Conservation (phyloP, 2,888 invertebrate species). For the Ormyrus rosae region DNA sequence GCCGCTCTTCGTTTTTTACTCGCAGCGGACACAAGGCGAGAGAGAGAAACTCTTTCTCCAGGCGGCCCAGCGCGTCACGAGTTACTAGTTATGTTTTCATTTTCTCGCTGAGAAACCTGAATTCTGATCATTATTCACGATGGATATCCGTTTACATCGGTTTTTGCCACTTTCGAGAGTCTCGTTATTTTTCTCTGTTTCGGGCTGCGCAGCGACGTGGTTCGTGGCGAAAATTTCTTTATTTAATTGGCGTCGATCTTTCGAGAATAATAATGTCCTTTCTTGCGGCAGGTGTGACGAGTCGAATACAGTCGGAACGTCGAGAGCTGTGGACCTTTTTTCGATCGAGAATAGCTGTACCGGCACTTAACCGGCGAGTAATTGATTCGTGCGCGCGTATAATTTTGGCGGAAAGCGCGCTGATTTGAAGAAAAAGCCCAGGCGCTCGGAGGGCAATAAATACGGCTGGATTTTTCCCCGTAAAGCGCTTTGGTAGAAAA, state of each 20-base stretch:
- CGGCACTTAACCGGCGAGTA: no score
- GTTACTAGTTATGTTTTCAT: slow-evolving; percentile 27
- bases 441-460: no score
- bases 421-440: no score
- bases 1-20: background rate
- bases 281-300: background rate
- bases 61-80: no score
- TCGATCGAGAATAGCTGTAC: background rate
- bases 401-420: no score
- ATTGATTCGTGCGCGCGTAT: no score
- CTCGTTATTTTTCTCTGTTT: no score
- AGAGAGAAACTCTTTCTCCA: background rate
- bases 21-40: background rate
- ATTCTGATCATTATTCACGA: slow-evolving; percentile 7
- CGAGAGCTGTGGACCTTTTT: background rate
- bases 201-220: no score
- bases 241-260: background rate
- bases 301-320: background rate
- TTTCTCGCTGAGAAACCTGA: slow-evolving; percentile 7
- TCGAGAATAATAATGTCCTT: background rate
- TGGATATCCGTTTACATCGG: slow-evolving; percentile 27
- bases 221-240: background rate
- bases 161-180: slow-evolving; percentile 16
- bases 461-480: background rate
- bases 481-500: background rate